A percentile compares a stretch with the other conserved stretches of the same genome.
Conservation (phyloP, 2,888 invertebrate species). For the Philaethria dido region DNA sequence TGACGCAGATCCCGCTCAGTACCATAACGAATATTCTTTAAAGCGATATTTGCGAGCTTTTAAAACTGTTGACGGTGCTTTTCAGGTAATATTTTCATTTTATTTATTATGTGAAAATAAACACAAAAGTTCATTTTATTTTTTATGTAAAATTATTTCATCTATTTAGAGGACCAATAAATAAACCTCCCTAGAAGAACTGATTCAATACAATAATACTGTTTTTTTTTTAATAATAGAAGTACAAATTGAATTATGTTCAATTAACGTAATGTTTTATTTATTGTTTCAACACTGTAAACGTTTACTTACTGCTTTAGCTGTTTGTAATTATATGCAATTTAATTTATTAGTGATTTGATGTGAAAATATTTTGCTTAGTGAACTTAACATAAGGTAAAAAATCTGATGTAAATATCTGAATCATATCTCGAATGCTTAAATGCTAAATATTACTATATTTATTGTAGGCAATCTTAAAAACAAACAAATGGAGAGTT, state of each 20-base stretch:
- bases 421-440: neutral
- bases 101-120: no score
- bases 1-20: conserved; percentile 89
- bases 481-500: conserved; percentile 91
- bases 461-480: conserved; percentile 87
- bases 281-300: neutral
- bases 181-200: neutral
- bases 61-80: conserved; percentile 88
- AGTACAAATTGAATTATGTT: neutral
- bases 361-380: no score
- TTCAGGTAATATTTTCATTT: conserved; percentile 82
- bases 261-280: neutral
- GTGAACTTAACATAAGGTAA: no score
- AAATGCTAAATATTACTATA: neutral
- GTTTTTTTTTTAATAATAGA: neutral
- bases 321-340: neutral
- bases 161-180: neutral
- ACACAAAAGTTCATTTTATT: neutral
- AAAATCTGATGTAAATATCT: no score
- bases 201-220: neutral
- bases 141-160: neutral
- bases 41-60: conserved; percentile 89
- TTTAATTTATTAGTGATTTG: neutral
- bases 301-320: neutral
- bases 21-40: conserved; percentile 89